A percentile compares a stretch with the other conserved stretches of the same genome.
These are phyloP conservation scores for Pangasius sanitwongsei DNA, from an alignment of 2,797 vertebrate species.

Conservation along the genomic window DNA sequence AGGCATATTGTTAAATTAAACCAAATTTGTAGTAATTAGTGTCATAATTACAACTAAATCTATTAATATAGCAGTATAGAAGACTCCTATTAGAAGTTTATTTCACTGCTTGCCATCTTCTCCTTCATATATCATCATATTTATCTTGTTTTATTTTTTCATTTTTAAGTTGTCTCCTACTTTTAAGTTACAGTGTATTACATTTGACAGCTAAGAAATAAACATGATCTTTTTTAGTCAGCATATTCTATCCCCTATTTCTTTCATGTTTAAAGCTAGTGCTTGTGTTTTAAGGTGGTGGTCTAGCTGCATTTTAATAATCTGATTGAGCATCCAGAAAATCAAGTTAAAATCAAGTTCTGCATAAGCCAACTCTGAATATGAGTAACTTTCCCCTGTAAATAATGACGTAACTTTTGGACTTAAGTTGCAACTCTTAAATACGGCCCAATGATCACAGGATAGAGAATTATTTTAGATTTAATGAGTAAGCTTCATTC, in stretches of 20 bases:
- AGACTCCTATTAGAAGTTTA: neutral
- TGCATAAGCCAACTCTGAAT: neutral
- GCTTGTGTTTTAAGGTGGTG: neutral
- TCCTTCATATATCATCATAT: neutral
- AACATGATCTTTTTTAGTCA: neutral
- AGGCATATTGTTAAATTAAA: neutral
- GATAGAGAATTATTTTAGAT: conserved; percentile 6
- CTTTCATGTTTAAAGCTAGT: neutral
- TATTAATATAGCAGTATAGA: neutral
- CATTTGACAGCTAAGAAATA: neutral
- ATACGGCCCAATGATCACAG: neutral
- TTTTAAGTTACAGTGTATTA: neutral
- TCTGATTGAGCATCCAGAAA: neutral
- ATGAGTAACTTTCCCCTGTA: neutral
- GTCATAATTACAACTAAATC: neutral
- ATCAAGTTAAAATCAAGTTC: neutral
- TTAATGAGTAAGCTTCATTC: conserved; percentile 9
- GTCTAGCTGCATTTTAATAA: neutral
- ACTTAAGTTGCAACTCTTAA: neutral
- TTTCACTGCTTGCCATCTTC: neutral
- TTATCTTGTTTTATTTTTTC: neutral
- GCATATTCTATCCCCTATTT: neutral
- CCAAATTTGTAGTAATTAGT: neutral
- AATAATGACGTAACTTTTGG: neutral
- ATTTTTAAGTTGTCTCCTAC: neutral